Percentiles rank a stretch among this genome's conserved stretches.
phyloP scores from a whole-genome alignment of 2,113 vertebrate genomes.

The Calyptomena viridis region DNA sequence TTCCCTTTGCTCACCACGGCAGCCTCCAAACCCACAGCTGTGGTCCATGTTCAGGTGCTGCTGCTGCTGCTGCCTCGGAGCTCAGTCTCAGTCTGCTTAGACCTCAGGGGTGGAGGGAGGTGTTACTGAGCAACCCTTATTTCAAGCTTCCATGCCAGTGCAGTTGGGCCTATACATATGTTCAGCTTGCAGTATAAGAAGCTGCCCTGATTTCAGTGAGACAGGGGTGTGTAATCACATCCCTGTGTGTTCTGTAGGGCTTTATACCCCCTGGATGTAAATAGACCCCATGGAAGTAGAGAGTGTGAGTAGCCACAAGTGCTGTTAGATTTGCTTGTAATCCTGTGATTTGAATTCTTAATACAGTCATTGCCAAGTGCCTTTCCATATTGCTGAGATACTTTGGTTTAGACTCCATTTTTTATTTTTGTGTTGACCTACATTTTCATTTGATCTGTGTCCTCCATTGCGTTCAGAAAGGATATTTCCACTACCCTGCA shows the following conservation, averaged over 20 bases:
- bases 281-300: not conserved
- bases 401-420: not conserved
- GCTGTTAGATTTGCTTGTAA: not conserved
- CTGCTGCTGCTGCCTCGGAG: not conserved
- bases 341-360: not conserved
- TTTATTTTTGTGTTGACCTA: not conserved
- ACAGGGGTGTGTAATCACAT: rapidly evolving
- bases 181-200: not conserved
- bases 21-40: not conserved
- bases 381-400: not conserved
- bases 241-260: not conserved
- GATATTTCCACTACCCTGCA: not conserved
- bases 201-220: not conserved
- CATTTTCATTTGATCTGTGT: not conserved
- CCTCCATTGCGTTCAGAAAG: not conserved
- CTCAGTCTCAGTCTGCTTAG: not conserved
- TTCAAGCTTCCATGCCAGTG: not conserved
- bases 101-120: not conserved
- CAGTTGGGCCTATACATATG: rapidly evolving
- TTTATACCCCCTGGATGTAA: not conserved
- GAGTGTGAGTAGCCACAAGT: not conserved
- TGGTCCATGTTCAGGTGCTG: not conserved
- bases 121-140: not conserved
- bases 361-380: not conserved
- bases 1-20: not conserved